Evolutionary conservation across 2,797 vertebrate genomes (phyloP), one percentile per base, ranked within the genome.

Genomic region (Acipenser transmontanus): DNA sequence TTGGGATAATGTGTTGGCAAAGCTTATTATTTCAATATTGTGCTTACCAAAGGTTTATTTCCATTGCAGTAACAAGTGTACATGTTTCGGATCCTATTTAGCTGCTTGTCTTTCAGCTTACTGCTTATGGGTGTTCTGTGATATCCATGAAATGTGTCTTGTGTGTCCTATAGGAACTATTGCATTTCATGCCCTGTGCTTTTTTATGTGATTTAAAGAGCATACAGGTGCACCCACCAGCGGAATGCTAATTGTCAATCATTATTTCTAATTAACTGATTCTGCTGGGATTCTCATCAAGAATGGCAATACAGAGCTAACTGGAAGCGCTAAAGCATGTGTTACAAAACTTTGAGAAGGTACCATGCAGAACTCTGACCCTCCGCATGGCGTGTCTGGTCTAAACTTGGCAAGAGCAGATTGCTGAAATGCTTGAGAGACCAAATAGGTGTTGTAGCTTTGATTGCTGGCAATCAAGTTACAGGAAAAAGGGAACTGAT

Each of bases 381-480:
- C 65, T 65, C 69, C 34, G 49, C 17, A 50, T 48, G 50, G 50
- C 63, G 48, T 50, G 34, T 52, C 63, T 14, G 59, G 61, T 65
- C 65, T 64, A 67, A 73, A 64, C 65, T 61, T 69, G 59, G 64
- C 56, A 52, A 51, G 64, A 69, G 34, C 34, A 67, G 59, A 66
- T 69, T 71, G 59, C 49, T 50, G 49, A 47, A 51, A 51, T 47
- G 47, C 50, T 62, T 8, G 13, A 3, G 60, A 50, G 34, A 50
- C 17, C 47, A 66, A 66, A 66, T 50, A 50, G 56, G 59, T 50
- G 59, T 47, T 51, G 59, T 34, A 61, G 6, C 57, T 9, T 7
- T 68, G 17, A 62, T 62, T 50, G 34, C 34, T 34, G 34, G 34
- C 34, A 34, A 34, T 34, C 34, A 34, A 34, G 34, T 34, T 34